Base-by-base conservation (phyloP, 2,888 invertebrate species). In the Thecophora atra region DNA sequence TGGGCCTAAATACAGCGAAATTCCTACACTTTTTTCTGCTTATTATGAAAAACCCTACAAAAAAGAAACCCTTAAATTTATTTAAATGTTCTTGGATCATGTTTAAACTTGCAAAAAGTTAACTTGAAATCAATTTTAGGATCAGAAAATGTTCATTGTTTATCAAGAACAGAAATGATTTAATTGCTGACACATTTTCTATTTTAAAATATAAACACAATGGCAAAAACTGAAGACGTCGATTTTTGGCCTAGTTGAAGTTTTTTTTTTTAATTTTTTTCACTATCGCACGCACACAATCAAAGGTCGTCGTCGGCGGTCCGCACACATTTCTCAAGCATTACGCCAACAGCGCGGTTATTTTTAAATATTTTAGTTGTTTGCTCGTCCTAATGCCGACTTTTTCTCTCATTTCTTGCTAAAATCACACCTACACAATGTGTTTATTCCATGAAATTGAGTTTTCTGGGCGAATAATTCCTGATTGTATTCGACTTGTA, bases 151-250 rank as follows among this genome's bases (percentile, higher is more conserved):
- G n/a, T n/a, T 56, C 11, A 8, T 21, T 15, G 24, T 37, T 37
- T 37, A 37, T 0, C 6, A 37, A 37, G 0, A 8, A 37, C 37
- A 37, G 37, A 37, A 37, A 37, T 37, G 37, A 37, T 6, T 47
- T 58, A 3, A 58, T 13, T 62, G 4, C 52, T 54, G 52, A 72
- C 70, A 72, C 65, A 70, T 70, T 70, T 70, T 67, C 24, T 7
- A 19, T 5, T 44, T 47, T 11, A n/a, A 8, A 67, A 66, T 54
- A 66, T 52, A 52, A 21, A 51, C 42, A 54, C 30, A 42, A 67
- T 54, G 15, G 21, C 51, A 63, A 66, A n/a, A 67, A 6, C n/a
- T n/a, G n/a, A n/a, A n/a, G n/a, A n/a, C 24, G 54, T 60, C 30
- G 52, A 30, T 51, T 70, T 44, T 70, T 70, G 60, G 60, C 62